These are phyloP conservation scores for Brachionus plicatilis DNA, from an alignment of 1,140 invertebrate species.

Conservation along the genomic window DNA sequence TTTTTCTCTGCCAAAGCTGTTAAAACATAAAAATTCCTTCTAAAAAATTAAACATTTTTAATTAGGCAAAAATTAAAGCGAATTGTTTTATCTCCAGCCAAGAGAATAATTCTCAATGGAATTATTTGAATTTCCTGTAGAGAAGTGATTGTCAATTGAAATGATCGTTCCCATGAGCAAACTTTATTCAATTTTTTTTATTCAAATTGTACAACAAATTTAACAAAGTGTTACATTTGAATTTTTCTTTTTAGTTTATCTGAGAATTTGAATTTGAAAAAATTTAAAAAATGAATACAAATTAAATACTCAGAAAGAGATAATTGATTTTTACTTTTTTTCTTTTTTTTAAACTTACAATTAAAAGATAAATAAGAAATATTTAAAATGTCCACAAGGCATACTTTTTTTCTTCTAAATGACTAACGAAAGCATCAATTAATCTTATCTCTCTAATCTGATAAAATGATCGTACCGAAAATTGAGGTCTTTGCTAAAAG, in stretches of 20 bases:
- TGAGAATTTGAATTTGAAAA: neutral
- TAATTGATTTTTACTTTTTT: neutral
- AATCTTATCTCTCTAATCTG: neutral
- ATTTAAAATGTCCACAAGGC: neutral
- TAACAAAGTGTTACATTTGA: neutral
- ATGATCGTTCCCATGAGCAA: neutral
- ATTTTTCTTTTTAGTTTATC: neutral
- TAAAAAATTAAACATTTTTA: conserved; percentile 1
- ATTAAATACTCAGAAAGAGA: no score
- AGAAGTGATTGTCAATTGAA: neutral
- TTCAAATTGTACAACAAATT: neutral
- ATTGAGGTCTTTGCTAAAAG: neutral
- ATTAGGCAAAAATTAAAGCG: neutral
- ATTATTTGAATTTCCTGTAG: neutral
- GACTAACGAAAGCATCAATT: neutral
- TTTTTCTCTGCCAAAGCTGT: neutral
- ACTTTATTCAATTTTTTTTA: neutral
- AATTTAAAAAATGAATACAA: no score
- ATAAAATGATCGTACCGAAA: neutral
- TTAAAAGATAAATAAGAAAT: neutral
- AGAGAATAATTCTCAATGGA: neutral
- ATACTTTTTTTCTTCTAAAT: neutral
- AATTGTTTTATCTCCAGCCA: conserved; percentile 13
- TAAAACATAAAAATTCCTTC: conserved; percentile 22
- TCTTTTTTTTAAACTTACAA: neutral